Evolutionary conservation across 2,888 invertebrate species (phyloP).

Genomic region (Spodoptera exigua): DNA sequence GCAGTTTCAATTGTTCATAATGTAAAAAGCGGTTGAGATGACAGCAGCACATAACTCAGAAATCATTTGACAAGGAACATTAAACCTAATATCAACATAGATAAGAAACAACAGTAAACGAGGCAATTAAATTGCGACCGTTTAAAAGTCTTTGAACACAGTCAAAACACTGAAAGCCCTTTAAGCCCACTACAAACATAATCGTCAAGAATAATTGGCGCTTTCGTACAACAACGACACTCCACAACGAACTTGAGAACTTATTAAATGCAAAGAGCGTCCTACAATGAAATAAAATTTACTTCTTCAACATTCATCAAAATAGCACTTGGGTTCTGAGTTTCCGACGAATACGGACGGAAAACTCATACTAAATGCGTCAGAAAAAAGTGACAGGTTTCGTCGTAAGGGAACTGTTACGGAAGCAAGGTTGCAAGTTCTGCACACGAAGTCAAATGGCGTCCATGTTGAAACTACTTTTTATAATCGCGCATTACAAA

Average conservation of each 20-base stretch:
- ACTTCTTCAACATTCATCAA: constrained; percentile 46
- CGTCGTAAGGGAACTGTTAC: constrained; percentile 54
- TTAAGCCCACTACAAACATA: constrained; percentile 35
- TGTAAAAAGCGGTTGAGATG: no score
- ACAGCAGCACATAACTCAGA: no score
- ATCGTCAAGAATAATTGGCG: constrained; percentile 45
- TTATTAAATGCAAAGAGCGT: constrained; percentile 45
- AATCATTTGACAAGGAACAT: constrained; percentile 1
- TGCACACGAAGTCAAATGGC: constrained; percentile 63
- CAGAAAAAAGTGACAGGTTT: constrained; percentile 41
- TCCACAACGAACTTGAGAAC: constrained; percentile 39
- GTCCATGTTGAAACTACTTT: constrained; percentile 52
- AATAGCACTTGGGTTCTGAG: constrained; percentile 33
- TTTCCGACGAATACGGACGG: constrained; percentile 6
- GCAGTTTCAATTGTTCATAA: no score
- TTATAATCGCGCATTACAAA: constrained; percentile 52
- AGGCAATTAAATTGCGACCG: constrained; percentile 28
- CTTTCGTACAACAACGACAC: constrained; percentile 43
- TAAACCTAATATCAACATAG: constrained; percentile 20
- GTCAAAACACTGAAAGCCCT: constrained; percentile 43
- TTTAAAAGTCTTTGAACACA: constrained; percentile 32
- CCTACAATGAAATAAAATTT: constrained; percentile 48
- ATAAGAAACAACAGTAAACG: constrained; percentile 36
- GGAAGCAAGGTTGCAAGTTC: constrained; percentile 41
- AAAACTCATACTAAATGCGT: constrained; percentile 31